phyloP scores from a whole-genome alignment of 64 coral and sea anemone genomes.

The Stylophora pistillata region DNA sequence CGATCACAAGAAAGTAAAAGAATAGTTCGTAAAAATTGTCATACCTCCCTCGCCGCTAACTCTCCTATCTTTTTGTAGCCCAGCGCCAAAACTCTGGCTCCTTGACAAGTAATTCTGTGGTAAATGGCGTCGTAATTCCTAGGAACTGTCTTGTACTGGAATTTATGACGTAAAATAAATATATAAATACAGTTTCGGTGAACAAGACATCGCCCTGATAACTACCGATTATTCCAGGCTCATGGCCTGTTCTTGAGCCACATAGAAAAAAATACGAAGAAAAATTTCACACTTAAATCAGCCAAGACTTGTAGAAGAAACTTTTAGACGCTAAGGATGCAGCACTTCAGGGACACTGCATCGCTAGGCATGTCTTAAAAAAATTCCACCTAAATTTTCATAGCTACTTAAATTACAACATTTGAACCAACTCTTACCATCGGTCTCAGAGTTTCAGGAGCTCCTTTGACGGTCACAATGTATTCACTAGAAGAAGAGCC shows the following conservation, averaged over 20 bases:
- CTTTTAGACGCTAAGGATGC: too few relatives aligned
- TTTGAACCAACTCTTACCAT: slow-evolving; percentile 67
- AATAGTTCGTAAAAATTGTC: not conserved
- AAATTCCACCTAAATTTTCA: not conserved
- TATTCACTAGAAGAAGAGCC: slow-evolving; percentile 79
- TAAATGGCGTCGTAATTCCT: slow-evolving; percentile 93
- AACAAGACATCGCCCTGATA: too few relatives aligned
- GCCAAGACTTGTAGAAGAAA: too few relatives aligned
- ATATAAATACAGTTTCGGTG: not conserved
- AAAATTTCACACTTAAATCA: too few relatives aligned
- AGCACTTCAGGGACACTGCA: not conserved
- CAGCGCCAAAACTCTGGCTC: slow-evolving; percentile 88
- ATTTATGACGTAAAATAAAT: not conserved
- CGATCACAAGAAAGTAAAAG: not conserved
- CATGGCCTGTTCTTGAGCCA: too few relatives aligned
- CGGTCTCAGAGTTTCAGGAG: slow-evolving; percentile 86
- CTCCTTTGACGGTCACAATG: slow-evolving; percentile 92
- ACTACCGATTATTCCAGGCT: too few relatives aligned
- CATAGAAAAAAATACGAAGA: too few relatives aligned
- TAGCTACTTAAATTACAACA: not conserved
- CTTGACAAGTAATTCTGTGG: slow-evolving; percentile 95
- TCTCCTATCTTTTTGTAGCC: slow-evolving; percentile 95
- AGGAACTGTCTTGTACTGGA: slow-evolving; percentile 86
- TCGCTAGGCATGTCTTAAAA: too few relatives aligned
- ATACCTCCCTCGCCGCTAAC: slow-evolving; percentile 82